These are phyloP conservation scores for Calameuta filiformis DNA, from an alignment of 2,888 invertebrate genomes.

Conservation along the genomic window DNA sequence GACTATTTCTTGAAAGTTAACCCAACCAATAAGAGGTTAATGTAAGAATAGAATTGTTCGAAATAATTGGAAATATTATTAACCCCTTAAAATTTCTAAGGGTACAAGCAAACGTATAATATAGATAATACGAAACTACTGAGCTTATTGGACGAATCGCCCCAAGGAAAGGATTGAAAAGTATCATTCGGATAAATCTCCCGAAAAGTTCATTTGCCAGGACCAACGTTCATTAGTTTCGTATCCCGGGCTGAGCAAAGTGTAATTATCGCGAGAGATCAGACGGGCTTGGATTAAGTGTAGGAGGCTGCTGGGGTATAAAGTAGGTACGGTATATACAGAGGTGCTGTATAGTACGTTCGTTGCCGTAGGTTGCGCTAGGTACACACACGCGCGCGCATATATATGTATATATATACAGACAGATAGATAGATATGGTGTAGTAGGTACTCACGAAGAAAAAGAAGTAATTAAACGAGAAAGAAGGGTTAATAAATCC, in stretches of 20 bases:
- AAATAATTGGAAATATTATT: neutral
- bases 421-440: neutral
- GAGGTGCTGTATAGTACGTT: neutral
- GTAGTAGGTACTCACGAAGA: neutral
- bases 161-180: neutral
- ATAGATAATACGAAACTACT: neutral
- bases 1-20: neutral
- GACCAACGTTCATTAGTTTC: neutral
- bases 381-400: neutral
- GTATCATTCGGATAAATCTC: neutral
- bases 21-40: neutral
- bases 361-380: neutral
- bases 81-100: neutral
- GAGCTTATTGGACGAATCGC: neutral
- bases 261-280: conserved; percentile 4
- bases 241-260: neutral
- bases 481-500: conserved; percentile 4
- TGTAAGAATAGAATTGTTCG: neutral
- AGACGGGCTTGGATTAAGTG: neutral
- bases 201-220: neutral
- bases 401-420: too few relatives aligned
- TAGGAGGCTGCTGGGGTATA: neutral
- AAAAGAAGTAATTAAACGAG: conserved; percentile 12
- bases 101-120: neutral
- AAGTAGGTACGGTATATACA: neutral